Evolutionary conservation across 2,797 vertebrate genomes (phyloP), one percentile per base, ranked within the genome.

Genomic region (Enteromius fasciolatus): DNA sequence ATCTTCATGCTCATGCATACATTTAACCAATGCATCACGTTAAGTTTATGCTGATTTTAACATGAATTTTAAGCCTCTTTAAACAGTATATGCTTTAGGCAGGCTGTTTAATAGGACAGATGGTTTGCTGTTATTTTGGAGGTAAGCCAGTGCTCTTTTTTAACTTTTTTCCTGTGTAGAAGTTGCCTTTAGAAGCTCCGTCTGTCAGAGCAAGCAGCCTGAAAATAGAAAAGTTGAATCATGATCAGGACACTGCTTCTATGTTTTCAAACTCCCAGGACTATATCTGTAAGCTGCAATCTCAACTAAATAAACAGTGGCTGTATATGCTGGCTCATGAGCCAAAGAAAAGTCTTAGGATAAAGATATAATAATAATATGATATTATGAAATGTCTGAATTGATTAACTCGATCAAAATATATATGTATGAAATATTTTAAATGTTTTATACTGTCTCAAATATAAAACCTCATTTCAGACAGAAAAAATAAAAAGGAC

Each of bases 121-220:
- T 88, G 87, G 87, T 83, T 76, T 72, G 33, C 54, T 67, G 68
- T 68, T 70, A 81, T 76, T 78, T 28, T 82, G 80, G 78, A 83
- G 9, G 44, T 48, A 39, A 14, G 80, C 83, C 81, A 88, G 68
- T 31, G 33, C 84, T 59, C 17, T 36, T 36, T 36, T 36, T 36
- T 78, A 80, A 79, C 36, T 61, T 72, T 79, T 50, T 78, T 70
- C 79, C 63, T 76, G 69, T 73, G 67, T 64, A 41, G 46, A 73
- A 82, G 20, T 78, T 68, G 79, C 75, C 83, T 64, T 86, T 59
- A 74, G 70, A 81, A 57, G 77, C 70, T 76, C 76, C 76, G 76
- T 86, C 84, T 87, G 86, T 46, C 67, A 82, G 77, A 78, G 70
- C 67, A 52, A 46, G 28, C n/a, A 23, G 82, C 50, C 68, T 52